phyloP scores from a whole-genome alignment of 2,888 invertebrate genomes.

The Yponomeuta plumbellus region DNA sequence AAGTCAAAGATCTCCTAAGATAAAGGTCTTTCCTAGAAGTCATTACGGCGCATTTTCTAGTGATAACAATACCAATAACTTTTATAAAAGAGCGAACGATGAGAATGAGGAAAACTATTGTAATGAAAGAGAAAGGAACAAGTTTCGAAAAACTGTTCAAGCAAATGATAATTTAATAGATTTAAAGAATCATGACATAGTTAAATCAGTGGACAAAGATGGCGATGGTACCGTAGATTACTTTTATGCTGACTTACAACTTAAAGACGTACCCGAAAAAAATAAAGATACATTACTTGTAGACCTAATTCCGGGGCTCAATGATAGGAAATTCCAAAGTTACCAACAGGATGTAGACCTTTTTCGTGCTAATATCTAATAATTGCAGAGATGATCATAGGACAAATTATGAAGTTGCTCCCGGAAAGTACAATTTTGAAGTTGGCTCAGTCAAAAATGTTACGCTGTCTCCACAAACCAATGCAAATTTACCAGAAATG shows the following conservation, averaged over 20 bases:
- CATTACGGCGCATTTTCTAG: not conserved
- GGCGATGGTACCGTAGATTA: not conserved
- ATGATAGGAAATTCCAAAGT: not conserved
- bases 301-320: not conserved
- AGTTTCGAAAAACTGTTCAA: not conserved
- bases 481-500: too few relatives aligned
- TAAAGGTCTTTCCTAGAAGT: not conserved
- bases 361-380: not conserved
- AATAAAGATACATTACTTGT: not conserved
- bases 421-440: not conserved
- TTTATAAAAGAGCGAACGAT: not conserved
- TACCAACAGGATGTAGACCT: not conserved
- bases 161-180: not conserved
- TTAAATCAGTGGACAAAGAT: not conserved
- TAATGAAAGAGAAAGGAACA: not conserved
- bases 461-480: too few relatives aligned
- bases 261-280: not conserved
- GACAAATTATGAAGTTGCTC: not conserved
- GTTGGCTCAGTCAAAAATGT: not conserved
- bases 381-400: not conserved
- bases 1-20: not conserved
- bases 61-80: not conserved
- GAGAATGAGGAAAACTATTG: not conserved
- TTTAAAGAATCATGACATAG: not conserved
- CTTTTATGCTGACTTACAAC: not conserved